Conservation (phyloP, 2,113 vertebrate genomes). For the Isichthys henryi region DNA sequence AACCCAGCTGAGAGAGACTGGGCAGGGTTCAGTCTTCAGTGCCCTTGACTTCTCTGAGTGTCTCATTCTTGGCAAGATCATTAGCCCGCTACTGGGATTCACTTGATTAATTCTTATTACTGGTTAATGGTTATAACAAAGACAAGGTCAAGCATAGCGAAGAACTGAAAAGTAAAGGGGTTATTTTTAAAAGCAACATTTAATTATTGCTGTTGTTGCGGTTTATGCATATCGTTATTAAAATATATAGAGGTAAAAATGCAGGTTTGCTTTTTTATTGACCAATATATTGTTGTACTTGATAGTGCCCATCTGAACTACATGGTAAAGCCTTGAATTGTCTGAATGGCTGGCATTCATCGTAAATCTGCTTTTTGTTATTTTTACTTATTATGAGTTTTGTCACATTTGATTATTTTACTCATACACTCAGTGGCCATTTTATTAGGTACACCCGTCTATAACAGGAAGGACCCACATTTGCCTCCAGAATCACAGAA, state of each 20-base stretch:
- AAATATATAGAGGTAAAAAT: neutral
- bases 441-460: neutral
- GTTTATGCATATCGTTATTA: neutral
- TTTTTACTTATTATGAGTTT: neutral
- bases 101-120: conserved; percentile 12
- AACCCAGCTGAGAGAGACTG: neutral
- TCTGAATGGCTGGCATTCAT: neutral
- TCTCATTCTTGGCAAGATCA: conserved; percentile 13
- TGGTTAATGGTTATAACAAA: conserved; percentile 18
- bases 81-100: conserved; percentile 14
- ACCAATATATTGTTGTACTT: neutral
- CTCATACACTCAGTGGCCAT: neutral
- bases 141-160: conserved; percentile 18
- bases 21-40: conserved; percentile 11
- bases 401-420: neutral
- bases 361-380: neutral
- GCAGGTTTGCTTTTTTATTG: neutral
- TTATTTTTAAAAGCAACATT: conserved; percentile 6
- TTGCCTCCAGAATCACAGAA: neutral
- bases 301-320: neutral
- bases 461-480: neutral
- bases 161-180: neutral
- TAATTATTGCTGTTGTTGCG: neutral
- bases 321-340: neutral
- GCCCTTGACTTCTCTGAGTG: conserved; percentile 16